phyloP scores from a whole-genome alignment of 2,113 vertebrate species.

The Sclerurus mexicanus region DNA sequence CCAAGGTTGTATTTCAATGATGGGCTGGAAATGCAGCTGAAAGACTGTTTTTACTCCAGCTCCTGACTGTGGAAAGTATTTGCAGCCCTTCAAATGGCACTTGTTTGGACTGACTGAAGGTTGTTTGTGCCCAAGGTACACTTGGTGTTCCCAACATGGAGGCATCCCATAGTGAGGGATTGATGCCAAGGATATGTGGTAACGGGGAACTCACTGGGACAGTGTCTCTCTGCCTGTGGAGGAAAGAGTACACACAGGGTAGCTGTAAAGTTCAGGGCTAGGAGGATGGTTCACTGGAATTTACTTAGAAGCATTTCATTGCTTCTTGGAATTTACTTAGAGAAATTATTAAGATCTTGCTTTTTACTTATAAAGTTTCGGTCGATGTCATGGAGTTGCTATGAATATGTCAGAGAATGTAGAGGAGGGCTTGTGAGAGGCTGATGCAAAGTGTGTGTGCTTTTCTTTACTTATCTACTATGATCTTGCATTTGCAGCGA shows the following conservation, averaged over 20 bases:
- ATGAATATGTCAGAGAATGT: neutral
- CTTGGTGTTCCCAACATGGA: neutral
- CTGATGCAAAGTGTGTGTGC: neutral
- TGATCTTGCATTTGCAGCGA: slow-evolving; percentile 77
- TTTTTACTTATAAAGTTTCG: neutral
- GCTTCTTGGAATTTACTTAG: slow-evolving; percentile 29
- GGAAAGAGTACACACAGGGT: neutral
- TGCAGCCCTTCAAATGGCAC: neutral
- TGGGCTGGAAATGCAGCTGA: neutral
- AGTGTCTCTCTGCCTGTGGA: neutral
- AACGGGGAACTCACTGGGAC: neutral
- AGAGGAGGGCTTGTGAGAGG: neutral
- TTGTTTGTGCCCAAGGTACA: neutral
- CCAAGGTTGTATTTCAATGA: neutral
- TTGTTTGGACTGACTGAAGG: neutral
- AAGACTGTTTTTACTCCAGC: neutral
- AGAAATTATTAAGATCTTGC: slow-evolving; percentile 1
- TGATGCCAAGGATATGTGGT: neutral
- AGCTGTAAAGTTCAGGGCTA: neutral
- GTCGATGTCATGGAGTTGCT: neutral
- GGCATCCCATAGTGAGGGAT: neutral
- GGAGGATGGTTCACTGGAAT: neutral
- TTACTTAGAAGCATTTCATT: slow-evolving; percentile 4
- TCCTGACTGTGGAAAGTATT: neutral
- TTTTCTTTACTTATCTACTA: neutral